Percentiles rank a stretch among this genome's conserved stretches.
phyloP scores from a whole-genome alignment of 1,140 invertebrate genomes.

The Papilio dardanus region DNA sequence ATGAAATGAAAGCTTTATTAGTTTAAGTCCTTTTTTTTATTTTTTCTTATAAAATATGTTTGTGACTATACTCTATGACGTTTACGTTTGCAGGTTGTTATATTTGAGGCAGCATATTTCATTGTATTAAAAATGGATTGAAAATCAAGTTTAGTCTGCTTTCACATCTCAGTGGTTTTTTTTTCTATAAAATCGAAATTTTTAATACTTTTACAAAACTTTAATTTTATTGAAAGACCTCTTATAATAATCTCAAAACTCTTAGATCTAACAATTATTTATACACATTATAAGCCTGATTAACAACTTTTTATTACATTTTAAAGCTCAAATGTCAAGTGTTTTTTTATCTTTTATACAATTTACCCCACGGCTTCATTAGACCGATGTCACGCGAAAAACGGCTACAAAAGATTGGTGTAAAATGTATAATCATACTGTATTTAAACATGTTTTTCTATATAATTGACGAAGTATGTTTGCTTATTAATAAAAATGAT shows the following conservation, averaged over 20 bases:
- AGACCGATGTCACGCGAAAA: too few relatives aligned
- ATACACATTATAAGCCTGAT: not conserved
- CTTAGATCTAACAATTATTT: not conserved
- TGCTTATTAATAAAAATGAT: not conserved
- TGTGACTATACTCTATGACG: constrained; percentile 27
- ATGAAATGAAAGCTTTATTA: constrained; percentile 77
- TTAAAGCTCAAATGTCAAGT: not conserved
- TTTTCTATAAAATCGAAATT: not conserved
- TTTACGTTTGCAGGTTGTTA: constrained; percentile 17
- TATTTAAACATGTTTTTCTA: not conserved
- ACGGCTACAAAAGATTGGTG: not conserved
- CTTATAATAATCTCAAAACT: not conserved
- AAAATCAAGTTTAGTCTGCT: not conserved
- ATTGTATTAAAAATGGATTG: not conserved
- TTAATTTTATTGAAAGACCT: too few relatives aligned
- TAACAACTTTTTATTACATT: not conserved
- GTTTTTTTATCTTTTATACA: not conserved
- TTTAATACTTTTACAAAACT: not conserved
- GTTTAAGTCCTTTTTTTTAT: constrained; percentile 52
- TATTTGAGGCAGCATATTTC: constrained; percentile 13
- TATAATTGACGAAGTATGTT: constrained; percentile 2
- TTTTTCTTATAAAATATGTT: constrained; percentile 22
- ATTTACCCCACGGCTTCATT: too few relatives aligned
- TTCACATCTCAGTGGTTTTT: not conserved
- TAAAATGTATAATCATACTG: not conserved